Percentiles rank a stretch among this genome's conserved stretches.
Evolutionary conservation across 2,888 invertebrate species (phyloP).

Genomic region (Teleogryllus oceanicus): DNA sequence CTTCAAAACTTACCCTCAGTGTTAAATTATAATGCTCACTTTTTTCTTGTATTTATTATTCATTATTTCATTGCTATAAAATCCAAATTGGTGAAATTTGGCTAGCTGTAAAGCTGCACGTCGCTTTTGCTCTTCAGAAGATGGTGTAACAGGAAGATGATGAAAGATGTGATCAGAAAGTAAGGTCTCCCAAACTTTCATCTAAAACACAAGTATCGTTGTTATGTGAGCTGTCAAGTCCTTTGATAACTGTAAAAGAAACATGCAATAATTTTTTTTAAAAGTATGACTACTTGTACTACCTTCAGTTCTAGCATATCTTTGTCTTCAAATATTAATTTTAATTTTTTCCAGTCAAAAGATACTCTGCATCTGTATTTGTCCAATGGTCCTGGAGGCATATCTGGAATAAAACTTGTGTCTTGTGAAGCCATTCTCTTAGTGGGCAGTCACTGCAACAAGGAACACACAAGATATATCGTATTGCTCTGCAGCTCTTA

Average conservation of each 20-base stretch:
- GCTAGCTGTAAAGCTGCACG: conserved; percentile 65
- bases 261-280: background rate
- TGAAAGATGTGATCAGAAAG: conserved; percentile 78
- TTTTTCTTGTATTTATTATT: conserved; percentile 61
- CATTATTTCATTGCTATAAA: conserved; percentile 60
- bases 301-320: conserved; percentile 76
- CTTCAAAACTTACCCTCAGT: too few relatives aligned
- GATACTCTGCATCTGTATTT: conserved; percentile 71
- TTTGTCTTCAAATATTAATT: conserved; percentile 74
- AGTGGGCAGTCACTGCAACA: conserved; percentile 26
- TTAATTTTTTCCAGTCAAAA: conserved; percentile 84
- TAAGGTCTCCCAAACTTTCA: conserved; percentile 72
- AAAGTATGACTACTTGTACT: conserved; percentile 39
- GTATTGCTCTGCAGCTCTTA: too few relatives aligned
- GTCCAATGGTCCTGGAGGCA: conserved; percentile 72
- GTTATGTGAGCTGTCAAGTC: too few relatives aligned
- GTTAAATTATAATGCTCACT: conserved; percentile 46
- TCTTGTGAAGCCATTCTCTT: conserved; percentile 47
- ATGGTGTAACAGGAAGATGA: conserved; percentile 57
- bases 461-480: too few relatives aligned
- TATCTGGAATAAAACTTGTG: conserved; percentile 62
- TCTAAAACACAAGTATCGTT: conserved; percentile 53
- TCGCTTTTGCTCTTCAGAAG: conserved; percentile 71
- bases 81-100: conserved; percentile 62
- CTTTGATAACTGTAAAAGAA: background rate